Evolutionary conservation across 2,888 invertebrate genomes (phyloP).

Genomic region (Dynastes maya): DNA sequence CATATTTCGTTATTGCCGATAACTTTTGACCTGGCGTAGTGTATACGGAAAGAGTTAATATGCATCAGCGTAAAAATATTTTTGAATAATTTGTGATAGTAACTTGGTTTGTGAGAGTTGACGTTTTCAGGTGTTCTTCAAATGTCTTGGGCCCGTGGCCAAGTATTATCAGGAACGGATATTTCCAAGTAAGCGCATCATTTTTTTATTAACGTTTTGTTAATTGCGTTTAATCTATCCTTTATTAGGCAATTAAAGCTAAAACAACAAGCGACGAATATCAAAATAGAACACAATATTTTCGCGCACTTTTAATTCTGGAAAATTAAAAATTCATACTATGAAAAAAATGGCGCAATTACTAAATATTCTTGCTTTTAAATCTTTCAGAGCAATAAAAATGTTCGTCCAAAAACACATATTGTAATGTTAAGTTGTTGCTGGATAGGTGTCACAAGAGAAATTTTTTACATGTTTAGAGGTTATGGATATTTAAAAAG

Average conservation of each 20-base stretch:
- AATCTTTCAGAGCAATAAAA: too few species aligned
- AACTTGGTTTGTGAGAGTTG: conserved; percentile 31
- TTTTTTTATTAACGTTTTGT: conserved; percentile 13
- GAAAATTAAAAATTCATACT: too few species aligned
- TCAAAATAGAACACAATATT: too few species aligned
- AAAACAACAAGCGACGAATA: not conserved
- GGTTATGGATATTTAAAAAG: too few species aligned
- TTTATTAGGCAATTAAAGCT: not conserved
- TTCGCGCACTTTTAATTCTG: too few species aligned
- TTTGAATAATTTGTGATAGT: conserved; percentile 27
- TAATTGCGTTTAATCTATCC: not conserved
- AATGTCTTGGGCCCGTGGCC: conserved; percentile 63
- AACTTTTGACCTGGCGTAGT: conserved; percentile 37
- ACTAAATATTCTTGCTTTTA: too few species aligned
- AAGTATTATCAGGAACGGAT: conserved; percentile 78
- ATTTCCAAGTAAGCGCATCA: conserved; percentile 77
- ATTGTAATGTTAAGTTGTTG: too few species aligned
- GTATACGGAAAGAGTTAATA: conserved; percentile 14
- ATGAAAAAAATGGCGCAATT: too few species aligned
- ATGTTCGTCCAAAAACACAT: too few species aligned
- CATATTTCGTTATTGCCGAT: conserved; percentile 35
- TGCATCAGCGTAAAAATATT: conserved; percentile 10
- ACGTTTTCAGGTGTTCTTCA: conserved; percentile 41
- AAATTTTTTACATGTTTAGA: too few species aligned
- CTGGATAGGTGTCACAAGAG: too few species aligned